Base-by-base conservation (phyloP, 30 jellyfish, hydroid and myxozoan species). In the Aurelia aurita region DNA sequence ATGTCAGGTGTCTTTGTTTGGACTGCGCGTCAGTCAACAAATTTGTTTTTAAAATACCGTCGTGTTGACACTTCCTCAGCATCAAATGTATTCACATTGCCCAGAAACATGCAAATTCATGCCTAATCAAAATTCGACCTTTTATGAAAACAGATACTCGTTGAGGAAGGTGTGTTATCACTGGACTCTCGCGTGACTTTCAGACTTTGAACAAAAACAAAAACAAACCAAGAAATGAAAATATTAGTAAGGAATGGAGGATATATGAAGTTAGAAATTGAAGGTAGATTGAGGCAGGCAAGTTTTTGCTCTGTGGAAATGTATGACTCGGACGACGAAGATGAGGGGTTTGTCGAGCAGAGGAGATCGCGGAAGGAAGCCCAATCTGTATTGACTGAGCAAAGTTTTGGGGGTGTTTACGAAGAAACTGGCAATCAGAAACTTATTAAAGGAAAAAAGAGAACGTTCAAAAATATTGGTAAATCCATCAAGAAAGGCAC, bases 201-300 rank as follows among this genome's bases (percentile, higher is more conserved):
- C 35, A 61, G 31, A n/a, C 35, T n/a, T 61, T 39, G 51, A 39
- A 39, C 51, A 39, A 61, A 61, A 39, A 39, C 51, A 39, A 61
- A 61, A n/a, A 61, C 35, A 19, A 61, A 61, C 51, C 19, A 61
- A 20, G 73, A 21, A 22, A 61, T 61, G 73, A 61, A 39, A 16
- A 5, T 61, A 39, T 22, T 22, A 19, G 0, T 73, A 20, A 45
- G 49, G 5, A 60, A 54, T 73, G 86, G 62, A 23, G 86, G 61
- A 21, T 74, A 74, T 60, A 39, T 74, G 75, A 74, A 74, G 63
- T 66, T 81, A 22, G 78, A 67, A 68, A 54, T 67, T 13, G 78
- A 81, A 68, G 80, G 85, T 8, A 68, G 51, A 77, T 47, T 81
- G 35, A 49, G 91, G 53, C 76, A 81, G 39, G 91, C 84, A 15